Conservation (phyloP, 2,888 invertebrate species). For the Eilema caniola region DNA sequence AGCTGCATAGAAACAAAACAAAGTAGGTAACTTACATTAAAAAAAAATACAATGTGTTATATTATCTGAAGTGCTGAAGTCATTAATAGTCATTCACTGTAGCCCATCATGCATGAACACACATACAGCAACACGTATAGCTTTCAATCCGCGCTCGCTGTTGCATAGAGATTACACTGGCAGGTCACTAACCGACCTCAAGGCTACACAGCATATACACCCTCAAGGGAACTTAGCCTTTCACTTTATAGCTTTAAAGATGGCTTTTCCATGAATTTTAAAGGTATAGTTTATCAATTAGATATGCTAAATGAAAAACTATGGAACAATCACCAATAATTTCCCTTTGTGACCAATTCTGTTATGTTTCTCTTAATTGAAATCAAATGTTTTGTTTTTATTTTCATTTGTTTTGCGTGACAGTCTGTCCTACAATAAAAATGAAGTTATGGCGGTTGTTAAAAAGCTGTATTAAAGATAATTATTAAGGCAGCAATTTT, state of each 20-base stretch:
- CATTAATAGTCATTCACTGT: slow-evolving; percentile 33
- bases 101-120: slow-evolving; percentile 41
- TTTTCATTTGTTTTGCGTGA: slow-evolving; percentile 9
- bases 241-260: not conserved
- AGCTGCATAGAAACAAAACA: slow-evolving; percentile 23
- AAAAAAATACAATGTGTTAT: slow-evolving; percentile 10
- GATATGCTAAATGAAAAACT: slow-evolving; percentile 43
- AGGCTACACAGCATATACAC: slow-evolving; percentile 65
- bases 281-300: slow-evolving; percentile 43
- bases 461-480: not conserved
- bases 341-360: slow-evolving; percentile 48
- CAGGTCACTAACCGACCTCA: slow-evolving; percentile 71
- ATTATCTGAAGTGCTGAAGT: slow-evolving; percentile 18
- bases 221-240: slow-evolving; percentile 27
- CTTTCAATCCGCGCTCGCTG: slow-evolving; percentile 44
- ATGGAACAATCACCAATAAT: slow-evolving; percentile 47
- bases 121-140: slow-evolving; percentile 26
- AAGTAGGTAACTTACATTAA: slow-evolving; percentile 8
- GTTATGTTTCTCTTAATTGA: slow-evolving; percentile 35
- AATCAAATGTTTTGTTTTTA: slow-evolving; percentile 16
- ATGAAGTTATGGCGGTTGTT: not conserved
- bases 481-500: not conserved
- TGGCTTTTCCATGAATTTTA: slow-evolving; percentile 10
- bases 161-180: slow-evolving; percentile 58
- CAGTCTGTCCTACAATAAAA: not conserved